Evolutionary conservation across 2,888 invertebrate genomes (phyloP).

Genomic region (Leptopilina myrica): DNA sequence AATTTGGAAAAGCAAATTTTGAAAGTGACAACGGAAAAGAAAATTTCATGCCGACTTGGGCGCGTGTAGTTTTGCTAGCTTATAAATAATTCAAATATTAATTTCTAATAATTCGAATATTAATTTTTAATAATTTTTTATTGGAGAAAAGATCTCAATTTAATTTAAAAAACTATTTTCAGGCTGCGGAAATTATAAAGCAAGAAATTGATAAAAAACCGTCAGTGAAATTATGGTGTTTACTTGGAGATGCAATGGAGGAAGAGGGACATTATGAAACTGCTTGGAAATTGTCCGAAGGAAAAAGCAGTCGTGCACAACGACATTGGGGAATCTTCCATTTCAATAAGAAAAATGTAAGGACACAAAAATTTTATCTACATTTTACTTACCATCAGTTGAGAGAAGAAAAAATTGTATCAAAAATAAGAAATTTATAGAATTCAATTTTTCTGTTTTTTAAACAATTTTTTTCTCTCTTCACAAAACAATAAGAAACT

Average conservation of each 20-base stretch:
- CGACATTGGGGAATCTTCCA: conserved; percentile 91
- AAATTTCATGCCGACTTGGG: too few relatives aligned
- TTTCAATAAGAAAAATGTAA: conserved; percentile 82
- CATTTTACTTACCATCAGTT: too few relatives aligned
- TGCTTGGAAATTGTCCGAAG: conserved; percentile 93
- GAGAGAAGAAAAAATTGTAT: not conserved
- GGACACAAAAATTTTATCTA: conserved; percentile 19
- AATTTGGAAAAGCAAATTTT: too few relatives aligned
- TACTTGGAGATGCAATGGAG: conserved; percentile 92
- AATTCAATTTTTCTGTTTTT: too few relatives aligned
- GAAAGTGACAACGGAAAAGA: too few relatives aligned
- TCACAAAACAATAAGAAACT: too few relatives aligned
- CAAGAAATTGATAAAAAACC: conserved; percentile 88
- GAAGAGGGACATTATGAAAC: conserved; percentile 88
- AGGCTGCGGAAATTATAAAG: conserved; percentile 91
- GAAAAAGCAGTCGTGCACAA: conserved; percentile 90
- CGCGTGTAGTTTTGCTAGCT: too few relatives aligned
- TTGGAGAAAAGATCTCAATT: not conserved
- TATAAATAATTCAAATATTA: too few relatives aligned
- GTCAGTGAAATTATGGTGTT: conserved; percentile 91
- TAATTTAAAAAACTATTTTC: not conserved
- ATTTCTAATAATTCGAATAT: too few relatives aligned
- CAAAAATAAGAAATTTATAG: not conserved
- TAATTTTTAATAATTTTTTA: too few relatives aligned
- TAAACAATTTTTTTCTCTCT: too few relatives aligned